Conservation (phyloP, 2,797 vertebrate species). For the Hyperoplus lanceolatus region DNA sequence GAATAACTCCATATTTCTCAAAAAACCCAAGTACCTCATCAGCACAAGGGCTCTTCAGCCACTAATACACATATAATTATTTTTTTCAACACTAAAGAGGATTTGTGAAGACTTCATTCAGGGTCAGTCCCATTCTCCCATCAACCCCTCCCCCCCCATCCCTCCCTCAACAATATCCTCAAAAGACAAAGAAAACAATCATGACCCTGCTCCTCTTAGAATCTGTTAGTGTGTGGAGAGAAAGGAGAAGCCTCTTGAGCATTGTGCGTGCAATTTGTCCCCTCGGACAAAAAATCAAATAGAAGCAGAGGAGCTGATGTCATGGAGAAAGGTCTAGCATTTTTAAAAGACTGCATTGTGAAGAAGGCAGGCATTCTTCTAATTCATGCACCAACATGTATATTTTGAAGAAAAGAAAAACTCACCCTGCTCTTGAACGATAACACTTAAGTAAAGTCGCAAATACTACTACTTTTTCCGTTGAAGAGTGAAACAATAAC, state of each 20-base stretch:
- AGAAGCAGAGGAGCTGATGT: conserved; percentile 32
- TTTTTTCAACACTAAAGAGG: conserved; percentile 18
- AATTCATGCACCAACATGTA: neutral
- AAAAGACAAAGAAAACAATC: conserved; percentile 58
- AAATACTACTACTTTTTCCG: neutral
- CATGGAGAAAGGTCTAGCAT: conserved; percentile 29
- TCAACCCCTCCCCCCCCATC: conserved; percentile 11
- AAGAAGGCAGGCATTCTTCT: neutral
- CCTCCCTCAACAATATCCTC: conserved; percentile 16
- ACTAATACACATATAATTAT: conserved; percentile 45
- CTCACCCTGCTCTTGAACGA: neutral
- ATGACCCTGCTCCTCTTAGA: conserved; percentile 39
- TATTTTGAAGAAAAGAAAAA: neutral
- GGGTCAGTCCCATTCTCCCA: conserved; percentile 12
- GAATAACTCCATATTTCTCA: conserved; percentile 50
- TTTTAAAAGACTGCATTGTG: conserved; percentile 9
- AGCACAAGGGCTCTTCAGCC: conserved; percentile 36
- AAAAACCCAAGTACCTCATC: conserved; percentile 37
- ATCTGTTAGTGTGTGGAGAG: conserved; percentile 15
- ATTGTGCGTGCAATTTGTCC: conserved; percentile 22
- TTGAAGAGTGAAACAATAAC: neutral
- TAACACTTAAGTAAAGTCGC: conserved; percentile 17
- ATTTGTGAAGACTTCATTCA: conserved; percentile 43
- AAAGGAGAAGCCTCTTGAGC: conserved; percentile 28
- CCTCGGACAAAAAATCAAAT: conserved; percentile 19